Conservation (phyloP, 2,888 invertebrate genomes). For the Callinectes sapidus region DNA sequence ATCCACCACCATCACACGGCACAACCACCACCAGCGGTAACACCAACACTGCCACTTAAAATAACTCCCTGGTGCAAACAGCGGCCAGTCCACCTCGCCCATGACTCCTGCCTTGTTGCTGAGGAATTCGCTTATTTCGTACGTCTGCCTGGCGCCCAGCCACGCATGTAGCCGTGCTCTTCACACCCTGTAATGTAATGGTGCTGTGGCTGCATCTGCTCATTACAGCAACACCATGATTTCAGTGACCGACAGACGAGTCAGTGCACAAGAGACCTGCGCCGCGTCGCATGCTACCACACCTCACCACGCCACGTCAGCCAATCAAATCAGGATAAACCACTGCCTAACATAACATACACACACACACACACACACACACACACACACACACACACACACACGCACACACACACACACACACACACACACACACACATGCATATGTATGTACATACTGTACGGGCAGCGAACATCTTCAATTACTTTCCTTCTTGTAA, state of each 20-base stretch:
- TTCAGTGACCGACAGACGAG: not conserved
- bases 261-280: not conserved
- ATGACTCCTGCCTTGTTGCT: not conserved
- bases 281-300: not conserved
- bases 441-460: not conserved
- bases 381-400: too few species aligned
- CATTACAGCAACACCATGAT: not conserved
- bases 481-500: not conserved
- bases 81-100: not conserved
- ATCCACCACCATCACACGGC: conserved; percentile 4
- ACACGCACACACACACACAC: not conserved
- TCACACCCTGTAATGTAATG: not conserved
- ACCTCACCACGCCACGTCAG: not conserved
- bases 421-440: not conserved
- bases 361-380: not conserved
- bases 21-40: not conserved
- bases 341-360: not conserved
- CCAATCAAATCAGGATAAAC: not conserved
- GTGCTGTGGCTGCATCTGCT: not conserved
- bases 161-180: not conserved
- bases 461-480: not conserved
- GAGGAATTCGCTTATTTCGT: not conserved
- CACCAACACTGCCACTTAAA: conserved; percentile 31
- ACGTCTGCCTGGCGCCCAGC: not conserved
- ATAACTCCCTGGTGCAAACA: not conserved